Base-by-base conservation (phyloP, 2,888 invertebrate genomes). In the Pherbina coryleti region DNA sequence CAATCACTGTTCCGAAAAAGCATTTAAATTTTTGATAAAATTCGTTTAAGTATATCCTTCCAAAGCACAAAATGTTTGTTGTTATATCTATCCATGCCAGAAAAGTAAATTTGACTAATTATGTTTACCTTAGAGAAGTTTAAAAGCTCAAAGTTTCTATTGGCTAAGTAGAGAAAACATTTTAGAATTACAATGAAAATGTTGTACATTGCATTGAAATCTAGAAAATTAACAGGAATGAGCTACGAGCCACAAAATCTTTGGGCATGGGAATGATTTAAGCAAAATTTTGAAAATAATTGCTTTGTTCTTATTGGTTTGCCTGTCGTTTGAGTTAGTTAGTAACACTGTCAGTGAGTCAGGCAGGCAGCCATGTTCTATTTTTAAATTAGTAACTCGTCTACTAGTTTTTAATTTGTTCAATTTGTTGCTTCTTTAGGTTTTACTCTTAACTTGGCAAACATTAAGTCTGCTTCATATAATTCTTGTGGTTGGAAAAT, bases 361-460 rank as follows among this genome's bases (percentile, higher is more conserved):
- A 44, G 44, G 1, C 44, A 11, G 44, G 14, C 19, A 19, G 55
- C 5, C 55, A 22, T 55, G 8, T 55, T 55, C n/a, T 55, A 19
- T 19, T 53, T 55, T 55, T 31, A 14, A 64, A 64, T 34, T 34
- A 34, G 64, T 34, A 77, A 76, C 60, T 73, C 76, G 77, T 79
- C 79, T 77, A 79, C 77, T 79, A 76, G 75, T 74, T 79, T 78
- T 81, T 81, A 79, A 81, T 81, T 79, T 81, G 79, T 79, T 79
- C 34, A 75, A 79, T 79, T 79, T 79, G 77, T 79, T 74, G 57
- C 64, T 64, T 76, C 81, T 77, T 78, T 73, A 79, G 79, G 78
- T 67, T n/a, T 19, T 3, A 2, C 77, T 70, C 55, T 76, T 73
- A 70, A 75, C 72, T 28, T 19, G 17, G 57, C 8, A 55, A 55